phyloP scores from a whole-genome alignment of 1,140 invertebrate genomes.

The Dinoponera quadriceps region DNA sequence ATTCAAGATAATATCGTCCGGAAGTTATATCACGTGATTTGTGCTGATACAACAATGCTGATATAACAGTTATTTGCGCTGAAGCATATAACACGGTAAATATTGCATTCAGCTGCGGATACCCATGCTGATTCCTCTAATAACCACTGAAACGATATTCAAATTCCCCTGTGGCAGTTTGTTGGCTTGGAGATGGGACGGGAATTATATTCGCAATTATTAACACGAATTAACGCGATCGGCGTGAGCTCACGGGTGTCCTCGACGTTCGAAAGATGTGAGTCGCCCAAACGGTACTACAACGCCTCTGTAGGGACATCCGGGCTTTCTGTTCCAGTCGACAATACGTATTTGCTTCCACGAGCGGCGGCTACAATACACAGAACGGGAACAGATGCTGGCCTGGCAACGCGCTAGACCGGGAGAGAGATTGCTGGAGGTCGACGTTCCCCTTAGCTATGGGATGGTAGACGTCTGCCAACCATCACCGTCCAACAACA shows the following conservation, averaged over 20 bases:
- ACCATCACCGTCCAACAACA: slow-evolving; percentile 90
- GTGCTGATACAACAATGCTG: not conserved
- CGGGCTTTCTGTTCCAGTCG: slow-evolving; percentile 88
- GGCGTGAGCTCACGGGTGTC: slow-evolving; percentile 59
- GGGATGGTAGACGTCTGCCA: slow-evolving; percentile 94
- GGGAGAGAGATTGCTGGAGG: slow-evolving; percentile 96
- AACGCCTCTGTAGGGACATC: slow-evolving; percentile 75
- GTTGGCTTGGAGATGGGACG: not conserved
- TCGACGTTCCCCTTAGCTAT: slow-evolving; percentile 97
- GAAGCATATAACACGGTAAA: not conserved
- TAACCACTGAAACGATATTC: not conserved
- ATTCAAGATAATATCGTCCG: not conserved
- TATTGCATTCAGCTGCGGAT: not conserved
- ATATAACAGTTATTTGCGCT: not conserved
- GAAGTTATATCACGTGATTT: not conserved
- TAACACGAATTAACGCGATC: not conserved
- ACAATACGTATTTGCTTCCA: slow-evolving; percentile 97
- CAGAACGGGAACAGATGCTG: slow-evolving; percentile 96
- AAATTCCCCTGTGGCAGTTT: not conserved
- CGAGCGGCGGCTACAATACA: slow-evolving; percentile 97
- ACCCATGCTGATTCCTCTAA: not conserved
- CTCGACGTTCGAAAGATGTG: slow-evolving; percentile 74
- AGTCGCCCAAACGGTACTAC: slow-evolving; percentile 76
- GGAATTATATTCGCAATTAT: not conserved
- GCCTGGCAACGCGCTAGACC: slow-evolving; percentile 95